Percentiles rank a stretch among this genome's conserved stretches.
phyloP scores from a whole-genome alignment of 2,888 invertebrate species.

The Noctua fimbriata region DNA sequence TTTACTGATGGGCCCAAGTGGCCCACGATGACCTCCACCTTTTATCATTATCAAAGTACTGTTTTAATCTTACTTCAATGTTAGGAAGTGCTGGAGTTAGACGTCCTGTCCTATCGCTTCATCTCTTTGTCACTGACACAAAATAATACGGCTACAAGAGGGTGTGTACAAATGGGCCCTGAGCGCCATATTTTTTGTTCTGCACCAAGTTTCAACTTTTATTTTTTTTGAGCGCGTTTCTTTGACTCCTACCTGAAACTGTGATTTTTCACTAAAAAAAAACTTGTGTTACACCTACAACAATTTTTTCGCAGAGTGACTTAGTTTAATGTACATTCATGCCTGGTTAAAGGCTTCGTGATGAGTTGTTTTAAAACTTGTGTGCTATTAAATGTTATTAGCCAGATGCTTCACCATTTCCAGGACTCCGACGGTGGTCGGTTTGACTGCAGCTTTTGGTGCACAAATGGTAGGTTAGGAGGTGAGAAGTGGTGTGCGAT shows the following conservation, averaged over 20 bases:
- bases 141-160: too few relatives aligned
- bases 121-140: too few relatives aligned
- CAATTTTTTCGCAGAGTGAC: neutral
- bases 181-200: too few relatives aligned
- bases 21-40: neutral
- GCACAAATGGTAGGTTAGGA: neutral
- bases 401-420: neutral
- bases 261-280: too few relatives aligned
- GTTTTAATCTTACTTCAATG: neutral
- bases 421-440: neutral
- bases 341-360: too few relatives aligned
- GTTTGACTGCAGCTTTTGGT: neutral
- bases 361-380: neutral
- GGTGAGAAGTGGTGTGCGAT: neutral
- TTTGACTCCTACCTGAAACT: neutral
- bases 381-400: neutral
- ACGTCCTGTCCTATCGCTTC: too few relatives aligned
- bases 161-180: too few relatives aligned
- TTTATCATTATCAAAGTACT: neutral
- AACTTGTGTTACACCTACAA: neutral
- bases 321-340: neutral
- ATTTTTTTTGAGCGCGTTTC: neutral
- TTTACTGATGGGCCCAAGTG: neutral
- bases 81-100: too few relatives aligned
- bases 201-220: too few relatives aligned